Evolutionary conservation across 2,888 invertebrate species (phyloP).

Genomic region (Ennomos erosarius): DNA sequence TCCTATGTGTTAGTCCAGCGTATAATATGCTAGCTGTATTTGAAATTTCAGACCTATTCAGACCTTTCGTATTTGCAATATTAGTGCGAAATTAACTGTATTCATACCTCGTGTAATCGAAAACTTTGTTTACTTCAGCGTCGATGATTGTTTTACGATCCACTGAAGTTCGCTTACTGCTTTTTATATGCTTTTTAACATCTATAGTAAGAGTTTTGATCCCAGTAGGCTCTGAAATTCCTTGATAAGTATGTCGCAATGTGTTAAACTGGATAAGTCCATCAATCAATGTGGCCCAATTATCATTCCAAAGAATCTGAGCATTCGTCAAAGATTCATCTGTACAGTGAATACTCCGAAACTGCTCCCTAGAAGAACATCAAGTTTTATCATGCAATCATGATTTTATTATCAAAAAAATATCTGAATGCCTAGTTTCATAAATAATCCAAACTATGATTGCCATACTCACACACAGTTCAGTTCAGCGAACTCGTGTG

Average conservation of each 20-base stretch:
- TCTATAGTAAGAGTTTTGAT: slow-evolving; percentile 56
- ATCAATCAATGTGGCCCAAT: slow-evolving; percentile 94
- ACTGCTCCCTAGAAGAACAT: slow-evolving; percentile 52
- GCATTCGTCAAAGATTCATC: slow-evolving; percentile 58
- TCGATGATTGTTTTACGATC: slow-evolving; percentile 36
- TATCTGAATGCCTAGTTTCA: too few species aligned
- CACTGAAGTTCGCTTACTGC: neutral
- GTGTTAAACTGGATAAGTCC: slow-evolving; percentile 91
- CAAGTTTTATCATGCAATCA: too few species aligned
- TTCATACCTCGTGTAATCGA: slow-evolving; percentile 49
- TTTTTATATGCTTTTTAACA: slow-evolving; percentile 33
- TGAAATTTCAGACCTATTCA: too few species aligned
- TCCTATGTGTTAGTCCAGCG: too few species aligned
- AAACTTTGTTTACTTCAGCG: slow-evolving; percentile 41
- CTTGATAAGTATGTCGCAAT: slow-evolving; percentile 86
- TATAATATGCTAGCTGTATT: too few species aligned
- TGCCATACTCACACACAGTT: too few species aligned
- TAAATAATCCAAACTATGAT: too few species aligned
- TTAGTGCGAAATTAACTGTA: too few species aligned
- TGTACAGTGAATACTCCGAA: slow-evolving; percentile 52
- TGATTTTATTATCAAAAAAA: too few species aligned
- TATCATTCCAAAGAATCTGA: slow-evolving; percentile 86
- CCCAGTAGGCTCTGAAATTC: slow-evolving; percentile 86
- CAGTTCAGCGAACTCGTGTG: too few species aligned
- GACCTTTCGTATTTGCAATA: too few species aligned